Conservation (phyloP, 2,888 invertebrate species). For the Acrobasis suavella region DNA sequence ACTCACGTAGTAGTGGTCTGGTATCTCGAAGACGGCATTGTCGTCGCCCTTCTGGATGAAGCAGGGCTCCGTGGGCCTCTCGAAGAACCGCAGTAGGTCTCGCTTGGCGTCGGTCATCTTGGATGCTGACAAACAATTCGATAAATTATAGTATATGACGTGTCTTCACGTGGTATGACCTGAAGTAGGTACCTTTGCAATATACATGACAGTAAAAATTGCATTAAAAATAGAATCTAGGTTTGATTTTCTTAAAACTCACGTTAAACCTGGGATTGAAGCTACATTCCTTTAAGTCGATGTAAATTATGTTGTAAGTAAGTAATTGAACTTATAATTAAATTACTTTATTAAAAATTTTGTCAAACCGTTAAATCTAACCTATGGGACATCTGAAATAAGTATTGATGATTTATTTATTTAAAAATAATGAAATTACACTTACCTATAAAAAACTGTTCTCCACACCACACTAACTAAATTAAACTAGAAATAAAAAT, state of each 20-base stretch:
- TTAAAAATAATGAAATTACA: slow-evolving; percentile 1
- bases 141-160: not conserved
- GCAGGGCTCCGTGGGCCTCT: slow-evolving; percentile 89
- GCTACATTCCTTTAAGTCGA: too few relatives aligned
- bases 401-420: too few relatives aligned
- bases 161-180: too few relatives aligned
- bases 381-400: too few relatives aligned
- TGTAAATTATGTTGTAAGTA: too few relatives aligned
- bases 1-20: slow-evolving; percentile 84
- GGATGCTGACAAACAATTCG: slow-evolving; percentile 32
- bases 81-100: slow-evolving; percentile 86
- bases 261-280: too few relatives aligned
- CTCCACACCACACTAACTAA: slow-evolving; percentile 23
- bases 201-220: slow-evolving; percentile 33
- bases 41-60: slow-evolving; percentile 88
- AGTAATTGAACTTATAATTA: too few relatives aligned
- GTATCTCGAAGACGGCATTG: slow-evolving; percentile 84
- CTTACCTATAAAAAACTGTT: slow-evolving; percentile 12
- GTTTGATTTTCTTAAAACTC: too few relatives aligned
- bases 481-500: slow-evolving; percentile 17
- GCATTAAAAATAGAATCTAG: not conserved
- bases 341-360: too few relatives aligned
- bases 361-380: too few relatives aligned
- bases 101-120: slow-evolving; percentile 68
- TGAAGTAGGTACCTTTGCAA: not conserved